Evolutionary conservation across 2,888 invertebrate genomes (phyloP).

Genomic region (Sminthurinus aureus): DNA sequence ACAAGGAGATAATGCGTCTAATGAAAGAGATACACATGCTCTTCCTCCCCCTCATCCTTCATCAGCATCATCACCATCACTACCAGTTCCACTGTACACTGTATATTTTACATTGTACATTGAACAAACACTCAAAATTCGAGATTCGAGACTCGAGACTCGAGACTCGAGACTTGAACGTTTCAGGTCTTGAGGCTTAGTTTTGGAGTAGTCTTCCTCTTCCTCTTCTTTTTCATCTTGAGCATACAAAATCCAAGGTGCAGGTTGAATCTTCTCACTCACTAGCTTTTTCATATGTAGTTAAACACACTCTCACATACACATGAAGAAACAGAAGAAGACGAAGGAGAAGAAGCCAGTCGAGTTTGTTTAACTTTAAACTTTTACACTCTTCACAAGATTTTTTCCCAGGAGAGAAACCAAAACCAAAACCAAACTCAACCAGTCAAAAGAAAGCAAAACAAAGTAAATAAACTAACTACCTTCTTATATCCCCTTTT

Average conservation of each 20-base stretch:
- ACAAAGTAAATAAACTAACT: conserved; percentile 33
- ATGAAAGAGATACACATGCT: background rate
- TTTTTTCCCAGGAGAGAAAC: conserved; percentile 42
- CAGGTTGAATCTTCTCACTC: no score
- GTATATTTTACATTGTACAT: no score
- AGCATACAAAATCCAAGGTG: no score
- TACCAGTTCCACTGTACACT: no score
- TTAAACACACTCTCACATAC: no score
- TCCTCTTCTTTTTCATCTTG: background rate
- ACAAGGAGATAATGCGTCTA: background rate
- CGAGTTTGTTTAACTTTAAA: conserved; percentile 40
- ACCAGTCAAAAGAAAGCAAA: conserved; percentile 10
- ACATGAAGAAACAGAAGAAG: no score
- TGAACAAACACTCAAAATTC: background rate
- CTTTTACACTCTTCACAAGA: conserved; percentile 39
- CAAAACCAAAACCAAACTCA: conserved; percentile 1
- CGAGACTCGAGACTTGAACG: background rate
- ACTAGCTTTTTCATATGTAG: no score
- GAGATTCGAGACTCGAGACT: no score
- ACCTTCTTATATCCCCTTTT: background rate
- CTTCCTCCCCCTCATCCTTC: background rate
- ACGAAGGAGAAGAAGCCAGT: background rate
- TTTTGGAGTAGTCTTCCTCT: background rate
- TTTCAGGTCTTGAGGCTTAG: background rate
- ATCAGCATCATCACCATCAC: background rate